phyloP scores from a whole-genome alignment of 2,113 vertebrate genomes.

The Pipa parva region DNA sequence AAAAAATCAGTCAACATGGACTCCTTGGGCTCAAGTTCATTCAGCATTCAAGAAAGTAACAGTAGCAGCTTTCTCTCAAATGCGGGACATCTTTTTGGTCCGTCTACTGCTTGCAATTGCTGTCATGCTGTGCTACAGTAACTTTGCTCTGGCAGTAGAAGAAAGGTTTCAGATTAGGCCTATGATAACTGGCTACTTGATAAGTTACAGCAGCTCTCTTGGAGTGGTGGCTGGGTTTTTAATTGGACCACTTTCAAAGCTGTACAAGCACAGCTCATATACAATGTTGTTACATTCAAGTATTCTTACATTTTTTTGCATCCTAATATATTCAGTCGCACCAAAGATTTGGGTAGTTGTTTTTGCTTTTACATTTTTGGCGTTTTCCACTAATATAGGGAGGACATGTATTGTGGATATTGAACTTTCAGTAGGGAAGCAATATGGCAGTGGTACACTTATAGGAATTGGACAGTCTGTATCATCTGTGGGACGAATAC shows the following conservation, averaged over 20 bases:
- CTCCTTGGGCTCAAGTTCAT: slow-evolving; percentile 62
- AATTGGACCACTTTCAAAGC: slow-evolving; percentile 74
- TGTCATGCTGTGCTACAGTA: slow-evolving; percentile 88
- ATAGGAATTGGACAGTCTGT: slow-evolving; percentile 90
- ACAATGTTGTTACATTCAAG: slow-evolving; percentile 80
- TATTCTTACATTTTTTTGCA: slow-evolving; percentile 67
- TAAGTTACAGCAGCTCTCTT: slow-evolving; percentile 85
- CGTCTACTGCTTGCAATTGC: slow-evolving; percentile 84
- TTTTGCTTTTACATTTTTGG: slow-evolving; percentile 77
- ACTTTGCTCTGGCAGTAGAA: slow-evolving; percentile 87
- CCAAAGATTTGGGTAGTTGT: slow-evolving; percentile 67
- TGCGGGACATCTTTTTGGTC: slow-evolving; percentile 86
- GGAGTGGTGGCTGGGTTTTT: slow-evolving; percentile 80
- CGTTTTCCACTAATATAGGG: slow-evolving; percentile 84
- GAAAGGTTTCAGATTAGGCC: slow-evolving; percentile 86
- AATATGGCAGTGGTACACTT: slow-evolving; percentile 76
- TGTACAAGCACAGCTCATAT: slow-evolving; percentile 73
- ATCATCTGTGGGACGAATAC: slow-evolving; percentile 79
- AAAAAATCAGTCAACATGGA: slow-evolving; percentile 18
- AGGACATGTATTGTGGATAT: slow-evolving; percentile 86
- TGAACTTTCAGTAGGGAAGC: slow-evolving; percentile 73
- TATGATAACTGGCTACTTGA: slow-evolving; percentile 77
- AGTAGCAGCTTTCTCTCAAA: slow-evolving; percentile 70
- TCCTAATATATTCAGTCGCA: slow-evolving; percentile 70
- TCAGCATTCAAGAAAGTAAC: slow-evolving; percentile 67